Percentiles rank a stretch among this genome's conserved stretches.
These are phyloP conservation scores for Volucella inanis DNA, from an alignment of 2,888 invertebrate genomes.

Conservation along the genomic window DNA sequence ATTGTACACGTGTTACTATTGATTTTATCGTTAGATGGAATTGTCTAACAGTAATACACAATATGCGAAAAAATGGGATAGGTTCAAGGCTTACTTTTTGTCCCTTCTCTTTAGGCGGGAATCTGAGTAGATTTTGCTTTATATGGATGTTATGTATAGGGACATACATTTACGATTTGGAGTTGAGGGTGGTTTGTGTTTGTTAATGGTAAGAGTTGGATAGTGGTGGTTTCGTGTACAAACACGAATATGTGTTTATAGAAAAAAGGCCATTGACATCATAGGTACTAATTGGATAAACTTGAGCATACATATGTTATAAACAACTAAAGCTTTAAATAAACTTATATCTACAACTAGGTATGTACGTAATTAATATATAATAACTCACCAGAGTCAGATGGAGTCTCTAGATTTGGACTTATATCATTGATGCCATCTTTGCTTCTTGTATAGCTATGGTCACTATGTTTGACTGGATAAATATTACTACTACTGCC, in stretches of 20 bases:
- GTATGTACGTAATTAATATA: neutral
- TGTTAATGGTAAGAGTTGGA: neutral
- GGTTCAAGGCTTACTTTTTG: constrained; percentile 68
- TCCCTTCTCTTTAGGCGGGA: constrained; percentile 62
- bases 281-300: constrained; percentile 61
- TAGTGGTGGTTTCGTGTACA: constrained; percentile 9
- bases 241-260: neutral
- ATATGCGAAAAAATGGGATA: constrained; percentile 72
- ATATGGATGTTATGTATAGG: no score
- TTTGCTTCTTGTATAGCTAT: constrained; percentile 88
- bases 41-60: constrained; percentile 67
- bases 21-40: constrained; percentile 62
- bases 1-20: constrained; percentile 69
- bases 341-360: neutral
- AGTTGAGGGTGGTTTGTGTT: constrained; percentile 6
- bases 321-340: no score
- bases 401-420: constrained; percentile 93
- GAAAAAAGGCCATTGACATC: constrained; percentile 63
- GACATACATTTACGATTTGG: constrained; percentile 31
- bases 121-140: constrained; percentile 2
- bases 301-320: neutral
- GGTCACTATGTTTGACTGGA: constrained; percentile 84
- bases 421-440: constrained; percentile 85
- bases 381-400: constrained; percentile 91
- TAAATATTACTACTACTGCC: constrained; percentile 35